Evolutionary conservation across 2,113 vertebrate genomes (phyloP), one percentile per base, ranked within the genome.

Genomic region (Aleadryas rufinucha): DNA sequence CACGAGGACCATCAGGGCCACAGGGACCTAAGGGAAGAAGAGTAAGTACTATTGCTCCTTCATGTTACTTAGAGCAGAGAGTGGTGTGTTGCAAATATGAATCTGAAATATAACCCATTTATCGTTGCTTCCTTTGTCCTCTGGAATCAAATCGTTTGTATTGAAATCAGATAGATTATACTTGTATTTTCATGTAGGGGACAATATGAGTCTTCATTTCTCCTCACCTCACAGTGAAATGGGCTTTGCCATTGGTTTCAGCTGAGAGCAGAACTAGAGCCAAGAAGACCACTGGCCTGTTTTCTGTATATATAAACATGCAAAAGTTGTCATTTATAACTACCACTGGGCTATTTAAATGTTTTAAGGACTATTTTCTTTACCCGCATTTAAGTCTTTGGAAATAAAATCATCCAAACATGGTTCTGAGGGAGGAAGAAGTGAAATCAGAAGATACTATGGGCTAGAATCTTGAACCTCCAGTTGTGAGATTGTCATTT

Each of bases 21-120:
- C 97, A 97, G 61, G 99, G 99, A 74, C 90, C 97, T 33, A 99
- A 99, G 96, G 99, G 99, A 94, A 98, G 97, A 97, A 98, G 98
- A 97, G 99, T 99, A 98, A 99, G 99, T 98, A 45, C 42, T 30
- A 26, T 15, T 80, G 57, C 13, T 90, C 27, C 63, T 81, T 60
- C 17, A 0, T 52, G 37, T 42, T 78, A 5, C 17, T 64, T 56
- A 37, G 35, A 52, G 31, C 49, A 94, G 52, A 83, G 24, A 27
- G 21, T 11, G 11, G 22, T 11, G 6, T 20, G 18, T 17, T 81
- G 37, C 75, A 65, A 56, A 9, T 53, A 80, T 11, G 7, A 69
- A 45, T 44, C 21, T 71, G 30, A 53, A 6, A 35, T 74, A 23
- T 12, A 80, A 61, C n/a, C 26, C 18, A 18, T 31, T 31, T 75